Conservation (phyloP, 2,113 vertebrate genomes). For the Platichthys flesus region DNA sequence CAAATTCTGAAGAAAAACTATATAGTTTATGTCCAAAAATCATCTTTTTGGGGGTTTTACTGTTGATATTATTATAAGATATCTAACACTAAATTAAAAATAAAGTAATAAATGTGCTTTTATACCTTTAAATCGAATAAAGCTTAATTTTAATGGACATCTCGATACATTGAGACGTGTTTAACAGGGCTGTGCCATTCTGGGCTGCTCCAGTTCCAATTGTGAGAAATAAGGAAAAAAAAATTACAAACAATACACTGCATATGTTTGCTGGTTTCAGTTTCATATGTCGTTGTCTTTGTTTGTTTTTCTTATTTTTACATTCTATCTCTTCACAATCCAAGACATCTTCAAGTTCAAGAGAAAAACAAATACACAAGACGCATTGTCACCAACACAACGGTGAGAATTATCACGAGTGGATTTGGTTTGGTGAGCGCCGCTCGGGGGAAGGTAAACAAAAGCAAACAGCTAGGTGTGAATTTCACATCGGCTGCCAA, state of each 20-base stretch:
- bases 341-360: conserved; percentile 1
- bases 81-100: too few relatives aligned
- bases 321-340: not conserved
- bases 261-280: not conserved
- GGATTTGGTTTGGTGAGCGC: conserved; percentile 2
- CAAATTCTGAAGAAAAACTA: not conserved
- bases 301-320: not conserved
- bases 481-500: conserved; percentile 24
- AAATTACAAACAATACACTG: not conserved
- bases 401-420: not conserved
- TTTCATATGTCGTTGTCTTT: not conserved
- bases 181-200: too few relatives aligned
- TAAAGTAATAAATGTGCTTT: too few relatives aligned
- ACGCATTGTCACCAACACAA: not conserved
- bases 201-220: too few relatives aligned
- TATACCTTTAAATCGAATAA: too few relatives aligned
- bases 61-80: too few relatives aligned
- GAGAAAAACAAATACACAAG: not conserved
- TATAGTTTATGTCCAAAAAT: not conserved
- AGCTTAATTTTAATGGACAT: too few relatives aligned
- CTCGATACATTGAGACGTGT: too few relatives aligned
- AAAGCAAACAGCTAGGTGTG: conserved; percentile 9
- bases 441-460: not conserved
- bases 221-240: too few relatives aligned
- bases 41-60: too few relatives aligned